These are phyloP conservation scores for Meloidogyne floridensis DNA, from an alignment of 1,140 invertebrate species.

Conservation along the genomic window DNA sequence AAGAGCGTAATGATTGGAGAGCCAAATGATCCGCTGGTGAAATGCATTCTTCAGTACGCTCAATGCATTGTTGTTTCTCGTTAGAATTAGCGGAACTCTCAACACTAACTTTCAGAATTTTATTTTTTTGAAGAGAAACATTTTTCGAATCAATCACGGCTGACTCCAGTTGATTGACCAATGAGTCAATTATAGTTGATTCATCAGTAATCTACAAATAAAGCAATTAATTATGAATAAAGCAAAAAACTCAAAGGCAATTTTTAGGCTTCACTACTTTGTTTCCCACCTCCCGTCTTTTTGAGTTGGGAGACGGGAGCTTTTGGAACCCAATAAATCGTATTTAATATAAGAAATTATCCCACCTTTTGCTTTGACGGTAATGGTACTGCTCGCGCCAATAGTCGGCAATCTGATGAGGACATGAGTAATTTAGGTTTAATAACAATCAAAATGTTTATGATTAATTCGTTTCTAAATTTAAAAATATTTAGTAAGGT, in stretches of 20 bases:
- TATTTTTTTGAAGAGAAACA: neutral
- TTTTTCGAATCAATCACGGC: constrained; percentile 4
- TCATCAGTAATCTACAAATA: neutral
- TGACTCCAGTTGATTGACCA: constrained; percentile 16
- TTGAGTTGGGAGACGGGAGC: no score
- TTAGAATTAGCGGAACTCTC: neutral
- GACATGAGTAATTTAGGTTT: neutral
- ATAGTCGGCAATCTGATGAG: neutral
- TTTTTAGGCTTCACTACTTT: no score
- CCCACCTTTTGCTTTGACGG: neutral
- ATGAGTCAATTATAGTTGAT: constrained; percentile 8
- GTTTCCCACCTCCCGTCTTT: no score
- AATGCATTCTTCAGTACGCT: constrained; percentile 28
- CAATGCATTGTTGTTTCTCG: constrained; percentile 11
- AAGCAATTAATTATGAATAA: neutral
- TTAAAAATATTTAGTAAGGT: no score
- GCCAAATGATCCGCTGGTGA: constrained; percentile 62
- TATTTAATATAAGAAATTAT: neutral
- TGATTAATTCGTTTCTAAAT: no score
- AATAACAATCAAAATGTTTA: no score
- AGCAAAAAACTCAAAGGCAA: no score
- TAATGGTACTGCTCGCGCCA: neutral
- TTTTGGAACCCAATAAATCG: no score
- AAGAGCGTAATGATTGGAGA: constrained; percentile 62
- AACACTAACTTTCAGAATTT: neutral